Base-by-base conservation (phyloP, 1,140 invertebrate species). In the Cydia fagiglandana region DNA sequence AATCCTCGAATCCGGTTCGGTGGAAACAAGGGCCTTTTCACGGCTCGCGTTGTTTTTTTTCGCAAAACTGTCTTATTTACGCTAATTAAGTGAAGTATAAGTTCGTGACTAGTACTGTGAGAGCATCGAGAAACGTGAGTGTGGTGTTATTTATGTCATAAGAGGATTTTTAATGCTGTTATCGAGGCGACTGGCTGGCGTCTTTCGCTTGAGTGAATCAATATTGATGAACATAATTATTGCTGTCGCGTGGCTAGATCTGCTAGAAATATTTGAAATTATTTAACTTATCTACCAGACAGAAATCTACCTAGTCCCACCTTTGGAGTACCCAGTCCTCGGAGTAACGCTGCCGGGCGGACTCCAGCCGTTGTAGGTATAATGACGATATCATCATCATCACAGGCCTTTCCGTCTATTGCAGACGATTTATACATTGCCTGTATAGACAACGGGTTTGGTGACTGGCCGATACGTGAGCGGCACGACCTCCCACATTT, bases 61-160 rank as follows among this genome's bases (percentile, higher is more conserved):
- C 84, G 86, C 86, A 84, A 91, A 91, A 91, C 88, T 90, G 89
- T 91, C 89, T 92, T 90, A 91, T 92, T 92, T 92, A 90, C 83
- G 87, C 85, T 92, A 91, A 91, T 92, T 91, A 91, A 92, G 88
- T 92, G 88, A 91, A 90, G 90, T 90, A 91, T 91, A 91, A 90
- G 87, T 87, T 92, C 91, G 91, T 92, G 91, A 92, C 91, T 91
- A 90, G 88, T 83, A 82, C 83, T 86, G 87, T 88, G 88, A 83
- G 86, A 88, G 85, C 81, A 78, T 76, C 9, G 30, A 28, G 79
- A 88, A 88, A 86, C 89, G 88, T 90, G 89, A 76, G 75, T 74
- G 77, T 74, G 77, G 77, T 79, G 79, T 80, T 78, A 80, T 85
- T 85, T 85, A 81, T 84, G 81, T 85, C 84, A 85, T 83, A 82